Evolutionary conservation across 2,888 invertebrate species (phyloP).

Genomic region (Malacosoma neustria): DNA sequence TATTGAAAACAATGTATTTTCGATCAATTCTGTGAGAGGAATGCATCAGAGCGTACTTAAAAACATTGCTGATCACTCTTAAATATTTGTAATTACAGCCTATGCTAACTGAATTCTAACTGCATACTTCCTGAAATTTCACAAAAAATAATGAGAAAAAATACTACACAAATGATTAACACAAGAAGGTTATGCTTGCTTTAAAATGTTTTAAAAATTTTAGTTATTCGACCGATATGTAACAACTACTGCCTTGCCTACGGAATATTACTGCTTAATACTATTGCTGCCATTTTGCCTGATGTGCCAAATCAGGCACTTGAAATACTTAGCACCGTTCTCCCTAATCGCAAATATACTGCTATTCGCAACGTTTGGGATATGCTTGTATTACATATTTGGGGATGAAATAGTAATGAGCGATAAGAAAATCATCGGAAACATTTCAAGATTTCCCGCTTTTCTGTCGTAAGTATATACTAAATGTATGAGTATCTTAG

Average conservation of each 20-base stretch:
- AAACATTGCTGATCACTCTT: background rate
- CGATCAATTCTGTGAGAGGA: too few species aligned
- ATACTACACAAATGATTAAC: too few species aligned
- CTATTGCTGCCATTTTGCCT: conserved; percentile 49
- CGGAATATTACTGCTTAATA: conserved; percentile 55
- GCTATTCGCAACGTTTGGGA: conserved; percentile 83
- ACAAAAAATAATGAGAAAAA: too few species aligned
- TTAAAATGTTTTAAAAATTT: too few species aligned
- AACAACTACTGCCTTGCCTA: conserved; percentile 32
- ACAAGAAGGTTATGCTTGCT: too few species aligned
- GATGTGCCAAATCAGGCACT: conserved; percentile 77
- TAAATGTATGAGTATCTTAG: too few species aligned
- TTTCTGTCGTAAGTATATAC: conserved; percentile 84
- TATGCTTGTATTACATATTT: conserved; percentile 90
- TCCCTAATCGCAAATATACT: conserved; percentile 90
- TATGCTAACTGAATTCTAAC: too few species aligned
- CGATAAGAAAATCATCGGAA: conserved; percentile 69
- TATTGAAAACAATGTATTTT: too few species aligned
- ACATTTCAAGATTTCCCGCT: conserved; percentile 80
- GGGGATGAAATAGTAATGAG: conserved; percentile 50
- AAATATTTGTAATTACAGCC: too few species aligned
- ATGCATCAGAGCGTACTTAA: too few species aligned
- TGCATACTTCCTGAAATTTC: too few species aligned
- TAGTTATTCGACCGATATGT: conserved; percentile 56
- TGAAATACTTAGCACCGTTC: conserved; percentile 90